Conservation (phyloP, 2,888 invertebrate genomes). For the Seladonia tumulorum region DNA sequence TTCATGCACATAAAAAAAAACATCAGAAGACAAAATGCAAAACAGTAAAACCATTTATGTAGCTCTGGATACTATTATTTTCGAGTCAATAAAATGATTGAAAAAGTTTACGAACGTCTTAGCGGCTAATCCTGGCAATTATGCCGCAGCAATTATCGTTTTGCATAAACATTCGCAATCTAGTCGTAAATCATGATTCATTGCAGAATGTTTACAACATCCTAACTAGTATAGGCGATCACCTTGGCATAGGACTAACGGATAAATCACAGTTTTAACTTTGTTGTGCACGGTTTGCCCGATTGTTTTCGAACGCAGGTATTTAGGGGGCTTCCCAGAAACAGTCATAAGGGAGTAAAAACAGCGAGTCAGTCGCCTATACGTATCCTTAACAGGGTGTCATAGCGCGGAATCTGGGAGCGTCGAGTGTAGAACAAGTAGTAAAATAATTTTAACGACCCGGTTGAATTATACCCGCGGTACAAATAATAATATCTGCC, state of each 20-base stretch:
- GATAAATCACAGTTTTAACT: too few relatives aligned
- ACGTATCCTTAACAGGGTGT: conserved; percentile 25
- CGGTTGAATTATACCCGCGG: conserved; percentile 81
- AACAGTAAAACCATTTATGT: too few relatives aligned
- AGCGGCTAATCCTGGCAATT: too few relatives aligned
- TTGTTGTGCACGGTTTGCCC: background rate
- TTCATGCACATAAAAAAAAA: too few relatives aligned
- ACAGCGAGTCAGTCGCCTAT: conserved; percentile 1
- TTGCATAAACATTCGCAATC: too few relatives aligned
- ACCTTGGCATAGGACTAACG: too few relatives aligned
- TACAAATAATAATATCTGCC: conserved; percentile 81
- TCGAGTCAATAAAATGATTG: too few relatives aligned
- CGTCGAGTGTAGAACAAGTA: conserved; percentile 77
- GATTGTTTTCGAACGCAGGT: background rate
- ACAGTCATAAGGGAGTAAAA: background rate
- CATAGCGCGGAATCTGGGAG: conserved; percentile 68
- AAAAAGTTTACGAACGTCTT: too few relatives aligned
- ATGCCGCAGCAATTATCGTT: too few relatives aligned
- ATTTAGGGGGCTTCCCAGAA: background rate
- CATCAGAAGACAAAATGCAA: too few relatives aligned
- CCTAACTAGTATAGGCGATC: accelerated
- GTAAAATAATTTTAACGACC: conserved; percentile 83
- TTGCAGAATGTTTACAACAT: background rate
- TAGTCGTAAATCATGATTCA: too few relatives aligned
- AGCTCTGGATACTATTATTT: too few relatives aligned